Evolutionary conservation across 2,888 invertebrate species (phyloP).

Genomic region (Aporophyla nigra): DNA sequence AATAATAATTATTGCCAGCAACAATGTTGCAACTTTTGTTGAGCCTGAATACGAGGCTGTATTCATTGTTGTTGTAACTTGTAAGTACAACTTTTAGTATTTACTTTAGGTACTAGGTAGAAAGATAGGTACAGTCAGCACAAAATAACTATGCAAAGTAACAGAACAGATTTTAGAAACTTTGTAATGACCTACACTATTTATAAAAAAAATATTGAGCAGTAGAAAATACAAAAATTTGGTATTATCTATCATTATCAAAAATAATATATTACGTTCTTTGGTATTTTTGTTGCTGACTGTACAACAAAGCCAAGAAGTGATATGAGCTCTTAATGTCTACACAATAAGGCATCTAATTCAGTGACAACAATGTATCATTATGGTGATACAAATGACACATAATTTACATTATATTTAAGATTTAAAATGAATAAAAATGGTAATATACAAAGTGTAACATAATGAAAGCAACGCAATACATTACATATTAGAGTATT

Average conservation of each 20-base stretch:
- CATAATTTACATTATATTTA: background rate
- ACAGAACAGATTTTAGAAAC: background rate
- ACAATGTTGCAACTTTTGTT: conserved; percentile 1
- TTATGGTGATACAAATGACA: background rate
- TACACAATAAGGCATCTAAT: background rate
- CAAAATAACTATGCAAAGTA: background rate
- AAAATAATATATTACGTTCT: background rate
- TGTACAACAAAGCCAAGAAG: background rate
- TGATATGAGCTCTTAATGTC: background rate
- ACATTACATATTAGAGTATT: too few relatives aligned
- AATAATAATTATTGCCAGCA: background rate
- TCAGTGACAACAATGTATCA: background rate
- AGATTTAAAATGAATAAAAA: background rate
- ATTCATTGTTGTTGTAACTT: background rate
- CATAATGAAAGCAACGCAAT: too few relatives aligned
- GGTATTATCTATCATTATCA: background rate
- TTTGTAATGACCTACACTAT: too few relatives aligned
- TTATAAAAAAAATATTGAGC: too few relatives aligned
- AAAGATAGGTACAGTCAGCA: background rate
- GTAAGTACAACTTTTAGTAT: background rate
- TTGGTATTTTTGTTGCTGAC: background rate
- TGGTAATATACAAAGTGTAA: background rate
- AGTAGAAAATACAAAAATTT: background rate
- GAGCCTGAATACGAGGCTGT: background rate
- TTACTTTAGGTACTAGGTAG: background rate